Evolutionary conservation across 2,113 vertebrate genomes (phyloP), one percentile per base, ranked within the genome.

Genomic region (Eulacestoma nigropectus): DNA sequence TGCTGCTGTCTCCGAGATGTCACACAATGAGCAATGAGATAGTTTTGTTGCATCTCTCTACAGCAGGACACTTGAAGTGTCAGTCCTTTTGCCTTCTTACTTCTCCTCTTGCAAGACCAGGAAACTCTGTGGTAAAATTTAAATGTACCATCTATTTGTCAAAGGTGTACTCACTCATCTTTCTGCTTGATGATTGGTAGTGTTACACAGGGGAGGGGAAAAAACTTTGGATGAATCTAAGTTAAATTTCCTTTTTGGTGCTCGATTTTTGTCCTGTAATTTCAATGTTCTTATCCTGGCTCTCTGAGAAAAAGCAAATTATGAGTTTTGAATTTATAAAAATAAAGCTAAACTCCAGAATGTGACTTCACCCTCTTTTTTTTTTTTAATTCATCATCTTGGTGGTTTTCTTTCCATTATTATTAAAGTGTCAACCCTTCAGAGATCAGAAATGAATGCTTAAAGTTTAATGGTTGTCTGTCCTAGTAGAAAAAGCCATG

Each of bases 91-190:
- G 26, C 55, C 21, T 62, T 44, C 37, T 65, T 59, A 12, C 26
- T 35, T 50, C 35, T 88, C 4, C 4, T 42, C 68, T 75, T 44
- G n/a, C 12, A 27, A 69, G 50, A 53, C 37, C 30, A 59, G 50
- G 20, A 75, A 73, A 47, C 10, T 7, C 10, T 35, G 21, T 22
- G 33, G 6, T 55, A 69, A 83, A 69, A 44, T 90, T 74, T 59
- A 79, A 68, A 65, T 26, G 33, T 70, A 19, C 19, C 9, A 20
- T 20, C 25, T 49, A 0, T 65, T 90, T 64, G 18, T 77, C 86
- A 37, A 32, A 44, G 27, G 7, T 69, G 8, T 55, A 33, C 21
- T 57, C 17, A 4, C 7, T 52, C 0, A 0, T 60, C 10, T 64
- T 83, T 79, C 50, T 90, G 39, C 27, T 32, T 64, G 32, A 32